phyloP scores from a whole-genome alignment of 2,113 vertebrate species.

The Craseonycteris thonglongyai region DNA sequence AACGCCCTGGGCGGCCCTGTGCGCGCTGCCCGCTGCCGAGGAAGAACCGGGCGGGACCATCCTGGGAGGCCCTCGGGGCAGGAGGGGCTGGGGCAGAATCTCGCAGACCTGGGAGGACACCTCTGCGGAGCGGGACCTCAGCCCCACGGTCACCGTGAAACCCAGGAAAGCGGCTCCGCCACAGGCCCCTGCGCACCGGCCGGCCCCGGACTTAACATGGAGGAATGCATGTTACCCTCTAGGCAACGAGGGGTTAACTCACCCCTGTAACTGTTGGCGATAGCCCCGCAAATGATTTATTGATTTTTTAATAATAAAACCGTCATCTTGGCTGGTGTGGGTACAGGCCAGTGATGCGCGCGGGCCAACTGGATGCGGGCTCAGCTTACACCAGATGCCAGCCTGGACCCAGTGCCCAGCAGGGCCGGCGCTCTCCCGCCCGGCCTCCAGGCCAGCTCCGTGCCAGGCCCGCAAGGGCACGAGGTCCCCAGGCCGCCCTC shows the following conservation, averaged over 20 bases:
- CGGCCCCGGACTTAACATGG: fast-evolving
- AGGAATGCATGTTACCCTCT: fast-evolving
- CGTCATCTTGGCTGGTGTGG: neutral
- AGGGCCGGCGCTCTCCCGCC: fast-evolving
- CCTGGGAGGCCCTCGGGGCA: neutral
- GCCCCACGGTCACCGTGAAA: neutral
- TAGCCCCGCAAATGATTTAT: neutral
- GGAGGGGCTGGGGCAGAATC: neutral
- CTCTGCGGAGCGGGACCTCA: neutral
- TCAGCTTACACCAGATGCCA: fast-evolving
- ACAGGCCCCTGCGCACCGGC: fast-evolving
- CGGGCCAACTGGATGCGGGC: neutral
- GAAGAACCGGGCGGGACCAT: fast-evolving
- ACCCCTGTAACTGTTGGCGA: neutral
- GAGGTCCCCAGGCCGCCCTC: fast-evolving
- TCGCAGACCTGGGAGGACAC: fast-evolving
- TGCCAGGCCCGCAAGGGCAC: fast-evolving
- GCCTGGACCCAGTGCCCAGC: fast-evolving
- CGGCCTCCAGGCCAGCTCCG: fast-evolving
- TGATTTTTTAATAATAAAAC: slow-evolving; percentile 28
- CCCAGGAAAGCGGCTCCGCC: neutral
- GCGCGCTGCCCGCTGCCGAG: too few species aligned
- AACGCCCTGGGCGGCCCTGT: fast-evolving
- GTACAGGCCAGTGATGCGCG: neutral
- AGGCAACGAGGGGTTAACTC: neutral